These are phyloP conservation scores for Rhizomys pruinosus DNA, from an alignment of 2,113 vertebrate genomes.

Conservation along the genomic window DNA sequence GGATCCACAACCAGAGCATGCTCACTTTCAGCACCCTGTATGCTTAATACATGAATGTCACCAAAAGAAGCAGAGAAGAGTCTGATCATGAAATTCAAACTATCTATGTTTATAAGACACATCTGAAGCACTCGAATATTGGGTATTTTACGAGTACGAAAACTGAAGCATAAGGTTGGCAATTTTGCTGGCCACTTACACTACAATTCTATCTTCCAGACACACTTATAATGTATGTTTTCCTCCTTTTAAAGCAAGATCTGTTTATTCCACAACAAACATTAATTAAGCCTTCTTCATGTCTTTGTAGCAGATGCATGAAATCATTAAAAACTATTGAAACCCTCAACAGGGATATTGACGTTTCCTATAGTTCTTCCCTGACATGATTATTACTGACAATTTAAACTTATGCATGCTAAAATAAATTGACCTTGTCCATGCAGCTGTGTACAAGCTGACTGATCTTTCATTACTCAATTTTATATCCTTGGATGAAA, in stretches of 20 bases:
- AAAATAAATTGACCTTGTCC: conserved; percentile 54
- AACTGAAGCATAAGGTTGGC: not conserved
- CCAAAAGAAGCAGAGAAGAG: not conserved
- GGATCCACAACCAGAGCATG: not conserved
- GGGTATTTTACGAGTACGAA: not conserved
- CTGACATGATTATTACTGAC: conserved; percentile 40
- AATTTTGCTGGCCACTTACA: not conserved
- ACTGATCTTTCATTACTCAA: not conserved
- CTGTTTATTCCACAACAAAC: not conserved
- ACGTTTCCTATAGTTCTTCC: conserved; percentile 59
- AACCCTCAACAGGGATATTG: conserved; percentile 43
- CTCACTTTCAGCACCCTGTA: not conserved
- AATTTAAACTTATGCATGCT: conserved; percentile 30
- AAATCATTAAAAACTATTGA: conserved; percentile 65
- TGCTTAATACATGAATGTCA: not conserved
- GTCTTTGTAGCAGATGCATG: conserved; percentile 1
- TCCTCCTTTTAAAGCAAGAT: not conserved
- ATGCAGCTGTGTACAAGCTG: not conserved
- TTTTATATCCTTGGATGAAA: conserved; percentile 27
- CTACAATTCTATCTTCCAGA: not conserved
- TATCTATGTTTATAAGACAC: too few relatives aligned
- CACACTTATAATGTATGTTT: not conserved
- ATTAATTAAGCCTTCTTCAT: conserved; percentile 61
- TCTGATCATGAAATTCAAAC: not conserved
- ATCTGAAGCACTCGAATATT: too few relatives aligned